Evolutionary conservation across 2,113 vertebrate species (phyloP).

Genomic region (Phyllostomus discolor): DNA sequence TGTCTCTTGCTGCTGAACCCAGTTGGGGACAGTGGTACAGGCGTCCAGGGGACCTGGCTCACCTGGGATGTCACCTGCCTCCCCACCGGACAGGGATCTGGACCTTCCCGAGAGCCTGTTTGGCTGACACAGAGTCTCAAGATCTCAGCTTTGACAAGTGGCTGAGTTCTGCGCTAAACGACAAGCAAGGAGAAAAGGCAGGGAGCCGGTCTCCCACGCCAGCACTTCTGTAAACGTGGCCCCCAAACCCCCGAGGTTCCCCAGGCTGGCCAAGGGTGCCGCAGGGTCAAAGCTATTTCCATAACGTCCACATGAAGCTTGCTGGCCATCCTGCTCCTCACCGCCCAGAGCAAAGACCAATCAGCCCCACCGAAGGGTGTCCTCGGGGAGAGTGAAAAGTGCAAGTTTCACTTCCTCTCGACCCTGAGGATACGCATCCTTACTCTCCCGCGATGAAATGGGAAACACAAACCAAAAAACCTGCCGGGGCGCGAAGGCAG

Average conservation of each 20-base stretch:
- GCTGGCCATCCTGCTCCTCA: accelerated
- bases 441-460: neutral
- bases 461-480: neutral
- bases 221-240: neutral
- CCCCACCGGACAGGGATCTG: neutral
- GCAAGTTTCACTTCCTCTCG: neutral
- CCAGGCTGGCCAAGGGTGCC: neutral
- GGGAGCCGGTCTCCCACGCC: neutral
- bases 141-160: neutral
- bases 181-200: neutral
- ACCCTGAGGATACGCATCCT: accelerated
- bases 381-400: neutral
- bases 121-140: neutral
- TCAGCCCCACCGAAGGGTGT: neutral
- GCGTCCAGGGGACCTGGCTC: neutral
- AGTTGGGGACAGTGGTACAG: neutral
- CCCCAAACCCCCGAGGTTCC: neutral
- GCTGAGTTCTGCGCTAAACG: neutral
- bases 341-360: too few species aligned
- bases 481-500: accelerated
- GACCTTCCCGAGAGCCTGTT: neutral
- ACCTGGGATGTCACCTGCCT: neutral
- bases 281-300: neutral
- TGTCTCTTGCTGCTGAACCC: neutral
- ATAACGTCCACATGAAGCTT: neutral